Evolutionary conservation across 1,140 invertebrate species (phyloP).

Genomic region (Carcinoscorpius rotundicauda): DNA sequence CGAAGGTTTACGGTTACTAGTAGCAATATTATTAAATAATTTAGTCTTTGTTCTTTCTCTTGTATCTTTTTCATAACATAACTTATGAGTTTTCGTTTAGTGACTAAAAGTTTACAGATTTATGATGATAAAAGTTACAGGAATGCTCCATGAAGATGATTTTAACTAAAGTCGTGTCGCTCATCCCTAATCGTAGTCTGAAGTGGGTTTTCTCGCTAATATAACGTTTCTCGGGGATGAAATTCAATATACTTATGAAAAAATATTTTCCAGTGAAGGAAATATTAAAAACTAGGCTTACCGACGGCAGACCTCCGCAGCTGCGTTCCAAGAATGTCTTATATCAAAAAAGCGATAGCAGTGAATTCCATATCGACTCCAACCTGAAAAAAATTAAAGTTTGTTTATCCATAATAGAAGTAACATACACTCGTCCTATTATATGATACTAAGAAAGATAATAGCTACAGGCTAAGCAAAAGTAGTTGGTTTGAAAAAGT

Average conservation of each 20-base stretch:
- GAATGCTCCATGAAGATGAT: neutral
- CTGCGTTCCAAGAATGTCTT: conserved; percentile 87
- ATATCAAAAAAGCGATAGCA: conserved; percentile 95
- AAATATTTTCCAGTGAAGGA: neutral
- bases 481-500: no score
- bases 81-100: no score
- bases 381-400: conserved; percentile 52
- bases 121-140: no score
- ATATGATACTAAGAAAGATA: no score
- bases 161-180: neutral
- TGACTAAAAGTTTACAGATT: no score
- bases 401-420: no score
- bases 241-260: neutral
- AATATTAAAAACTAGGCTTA: conserved; percentile 37
- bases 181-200: neutral
- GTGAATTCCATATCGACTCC: conserved; percentile 76
- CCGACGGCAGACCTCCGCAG: conserved; percentile 85
- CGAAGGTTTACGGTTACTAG: no score
- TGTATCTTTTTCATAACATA: no score
- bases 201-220: neutral
- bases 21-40: no score
- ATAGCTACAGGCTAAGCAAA: no score
- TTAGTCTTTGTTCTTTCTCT: no score
- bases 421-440: no score
- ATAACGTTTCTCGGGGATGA: neutral